Evolutionary conservation across 2,888 invertebrate species (phyloP).

Genomic region (Morpho deidamia): DNA sequence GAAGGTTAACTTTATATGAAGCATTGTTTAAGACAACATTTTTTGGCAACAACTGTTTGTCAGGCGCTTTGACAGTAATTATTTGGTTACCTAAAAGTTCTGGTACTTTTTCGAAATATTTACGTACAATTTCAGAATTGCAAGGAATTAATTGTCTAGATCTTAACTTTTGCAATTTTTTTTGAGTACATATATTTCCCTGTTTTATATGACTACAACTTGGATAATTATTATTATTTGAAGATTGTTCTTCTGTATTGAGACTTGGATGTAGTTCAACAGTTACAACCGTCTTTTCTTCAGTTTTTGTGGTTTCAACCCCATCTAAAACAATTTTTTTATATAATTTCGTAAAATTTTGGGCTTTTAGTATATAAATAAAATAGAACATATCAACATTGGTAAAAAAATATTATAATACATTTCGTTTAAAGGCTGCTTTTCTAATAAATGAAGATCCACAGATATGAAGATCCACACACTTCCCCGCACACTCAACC

Average conservation of each 20-base stretch:
- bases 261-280: no score
- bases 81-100: conserved; percentile 40
- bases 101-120: conserved; percentile 44
- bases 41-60: conserved; percentile 44
- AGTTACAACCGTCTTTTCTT: no score
- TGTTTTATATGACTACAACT: background rate
- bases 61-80: conserved; percentile 46
- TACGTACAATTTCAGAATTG: conserved; percentile 29
- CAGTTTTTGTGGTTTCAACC: no score
- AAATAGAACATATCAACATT: no score
- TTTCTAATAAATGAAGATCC: no score
- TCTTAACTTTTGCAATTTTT: conserved; percentile 37
- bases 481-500: no score
- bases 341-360: no score
- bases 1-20: conserved; percentile 46
- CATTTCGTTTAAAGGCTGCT: no score
- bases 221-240: background rate
- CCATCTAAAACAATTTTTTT: no score
- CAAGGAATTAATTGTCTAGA: conserved; percentile 34
- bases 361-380: no score
- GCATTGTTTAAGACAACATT: conserved; percentile 48
- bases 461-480: no score
- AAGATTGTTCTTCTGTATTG: background rate
- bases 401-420: no score
- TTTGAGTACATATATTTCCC: conserved; percentile 17